Evolutionary conservation across 2,113 vertebrate species (phyloP).

Genomic region (Engraulis encrasicolus): DNA sequence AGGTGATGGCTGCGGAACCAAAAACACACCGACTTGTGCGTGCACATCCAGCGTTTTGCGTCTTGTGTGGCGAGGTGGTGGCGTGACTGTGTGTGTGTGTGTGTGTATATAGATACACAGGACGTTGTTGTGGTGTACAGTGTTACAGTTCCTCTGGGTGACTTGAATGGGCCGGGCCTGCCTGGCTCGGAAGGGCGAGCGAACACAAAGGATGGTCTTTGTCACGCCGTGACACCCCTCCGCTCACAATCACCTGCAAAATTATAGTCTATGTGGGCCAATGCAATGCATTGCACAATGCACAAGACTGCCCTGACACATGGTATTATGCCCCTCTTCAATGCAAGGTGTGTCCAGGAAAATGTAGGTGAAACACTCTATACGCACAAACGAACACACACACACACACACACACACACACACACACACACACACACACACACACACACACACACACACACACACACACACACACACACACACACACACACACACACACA

Average conservation of each 20-base stretch:
- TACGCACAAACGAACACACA: not conserved
- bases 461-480: too few species aligned
- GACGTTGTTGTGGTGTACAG: too few species aligned
- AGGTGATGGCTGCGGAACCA: not conserved
- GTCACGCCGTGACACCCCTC: not conserved
- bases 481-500: too few species aligned
- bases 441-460: not conserved
- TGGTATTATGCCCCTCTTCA: not conserved
- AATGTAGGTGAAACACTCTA: not conserved
- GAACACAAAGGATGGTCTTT: not conserved
- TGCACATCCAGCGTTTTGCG: too few species aligned
- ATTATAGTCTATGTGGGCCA: not conserved
- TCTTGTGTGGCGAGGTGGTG: too few species aligned
- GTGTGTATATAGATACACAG: too few species aligned
- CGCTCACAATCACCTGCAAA: not conserved
- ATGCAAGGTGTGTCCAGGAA: slow-evolving; percentile 9
- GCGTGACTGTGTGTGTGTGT: too few species aligned
- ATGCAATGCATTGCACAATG: not conserved
- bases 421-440: slow-evolving; percentile 8
- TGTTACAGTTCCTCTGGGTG: too few species aligned
- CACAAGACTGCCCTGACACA: not conserved
- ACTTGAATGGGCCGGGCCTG: too few species aligned
- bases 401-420: not conserved
- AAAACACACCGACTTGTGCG: too few species aligned
- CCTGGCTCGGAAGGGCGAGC: too few species aligned